These are phyloP conservation scores for Oscheius sp. DNA, from an alignment of 2,888 invertebrate genomes.

Conservation along the genomic window DNA sequence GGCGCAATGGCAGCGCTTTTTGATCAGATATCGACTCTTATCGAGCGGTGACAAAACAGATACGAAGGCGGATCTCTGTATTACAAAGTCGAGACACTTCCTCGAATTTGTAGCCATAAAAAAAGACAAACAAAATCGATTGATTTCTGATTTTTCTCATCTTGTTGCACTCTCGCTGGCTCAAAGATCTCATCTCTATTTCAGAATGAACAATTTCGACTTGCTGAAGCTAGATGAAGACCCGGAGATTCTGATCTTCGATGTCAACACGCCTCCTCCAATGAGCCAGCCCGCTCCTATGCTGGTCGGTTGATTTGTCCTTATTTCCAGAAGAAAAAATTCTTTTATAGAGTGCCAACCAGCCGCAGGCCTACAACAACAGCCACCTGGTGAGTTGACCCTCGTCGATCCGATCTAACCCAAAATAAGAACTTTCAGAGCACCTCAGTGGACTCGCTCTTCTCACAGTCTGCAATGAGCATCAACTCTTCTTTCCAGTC, in stretches of 20 bases:
- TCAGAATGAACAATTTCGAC: conserved; percentile 24
- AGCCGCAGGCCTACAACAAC: background rate
- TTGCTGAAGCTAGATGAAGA: conserved; percentile 7
- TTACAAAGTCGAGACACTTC: background rate
- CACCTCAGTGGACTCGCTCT: conserved; percentile 26
- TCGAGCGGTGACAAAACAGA: background rate
- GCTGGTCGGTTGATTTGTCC: conserved; percentile 6
- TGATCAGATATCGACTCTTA: conserved; percentile 6
- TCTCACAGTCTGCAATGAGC: conserved; percentile 25
- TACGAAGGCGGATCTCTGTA: conserved; percentile 2
- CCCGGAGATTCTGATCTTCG: conserved; percentile 15
- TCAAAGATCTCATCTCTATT: background rate
- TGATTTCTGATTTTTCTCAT: background rate
- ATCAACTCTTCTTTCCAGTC: conserved; percentile 30
- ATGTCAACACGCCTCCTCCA: conserved; percentile 25
- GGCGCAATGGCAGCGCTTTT: background rate
- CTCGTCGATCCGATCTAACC: background rate
- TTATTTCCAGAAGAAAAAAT: background rate
- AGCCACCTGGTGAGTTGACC: conserved; percentile 7
- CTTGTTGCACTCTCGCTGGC: background rate
- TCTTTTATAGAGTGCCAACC: conserved; percentile 5
- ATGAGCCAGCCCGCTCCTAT: conserved; percentile 20
- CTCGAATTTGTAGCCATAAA: no score
- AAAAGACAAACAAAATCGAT: no score
- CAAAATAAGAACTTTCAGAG: conserved; percentile 9